Evolutionary conservation across 2,113 vertebrate genomes (phyloP), one percentile per base, ranked within the genome.

Genomic region (Caretta caretta): DNA sequence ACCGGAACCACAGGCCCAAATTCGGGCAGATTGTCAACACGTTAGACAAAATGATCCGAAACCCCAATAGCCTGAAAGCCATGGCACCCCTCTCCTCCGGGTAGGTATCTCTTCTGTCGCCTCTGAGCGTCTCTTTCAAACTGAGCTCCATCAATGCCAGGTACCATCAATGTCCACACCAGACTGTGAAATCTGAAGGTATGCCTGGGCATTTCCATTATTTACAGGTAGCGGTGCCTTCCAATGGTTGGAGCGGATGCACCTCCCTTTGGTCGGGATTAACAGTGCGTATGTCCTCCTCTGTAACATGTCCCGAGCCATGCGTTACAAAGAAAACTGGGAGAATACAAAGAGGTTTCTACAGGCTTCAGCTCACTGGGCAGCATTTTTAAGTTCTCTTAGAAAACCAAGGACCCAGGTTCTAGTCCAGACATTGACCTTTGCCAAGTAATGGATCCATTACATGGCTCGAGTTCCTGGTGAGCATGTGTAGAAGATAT

Each of bases 1-100:
- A 99, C 80, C 97, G 99, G 62, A 99, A 99, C 98, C 99, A 99
- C 95, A 97, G 99, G 92, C 99, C 99, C 65, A 99, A 99, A 88
- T 99, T 99, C 84, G 98, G 98, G 90, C 99, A 99, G 96, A 99
- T 99, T 48, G 99, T 99, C 96, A 99, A 99, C 98, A 99, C 99
- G 12, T 97, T 99, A 90, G 99, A 99, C 97, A 99, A 99, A 97
- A 99, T 99, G 99, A 99, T 99, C 98, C 99, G 99, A 69, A 99
- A 99, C 94, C 99, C 99, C 1, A 99, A 98, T 98, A 99, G 98
- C 95, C 98, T 99, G 97, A 99, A 99, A 98, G 99, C 99, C 97
- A 99, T 98, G 97, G 99, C 99, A 0, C 99, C 99, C 1, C 98
- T 99, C 53, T 99, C 99, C 59, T 99, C 99, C 56, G 99, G 99